Percentiles rank a stretch among this genome's conserved stretches.
Conservation (phyloP, 2,797 vertebrate species). For the Phalanger gymnotis region DNA sequence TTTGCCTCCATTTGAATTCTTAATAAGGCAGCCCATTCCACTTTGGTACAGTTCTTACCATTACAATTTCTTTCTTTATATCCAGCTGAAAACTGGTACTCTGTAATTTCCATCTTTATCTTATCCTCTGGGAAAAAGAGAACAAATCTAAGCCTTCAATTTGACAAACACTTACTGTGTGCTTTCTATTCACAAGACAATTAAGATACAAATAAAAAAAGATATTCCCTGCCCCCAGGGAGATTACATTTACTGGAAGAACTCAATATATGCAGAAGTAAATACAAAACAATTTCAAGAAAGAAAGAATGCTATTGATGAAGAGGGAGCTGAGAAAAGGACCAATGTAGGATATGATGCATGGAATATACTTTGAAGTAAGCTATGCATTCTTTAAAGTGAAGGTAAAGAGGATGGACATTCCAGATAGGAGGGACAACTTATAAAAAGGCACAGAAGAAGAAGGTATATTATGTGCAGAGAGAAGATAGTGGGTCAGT, state of each 20-base stretch:
- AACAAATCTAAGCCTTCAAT: neutral
- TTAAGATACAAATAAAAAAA: neutral
- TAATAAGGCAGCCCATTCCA: neutral
- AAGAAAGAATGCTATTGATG: neutral
- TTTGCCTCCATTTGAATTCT: neutral
- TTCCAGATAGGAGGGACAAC: neutral
- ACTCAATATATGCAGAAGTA: neutral
- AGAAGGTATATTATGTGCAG: neutral
- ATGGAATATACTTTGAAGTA: neutral
- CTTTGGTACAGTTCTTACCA: neutral
- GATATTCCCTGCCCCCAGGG: neutral
- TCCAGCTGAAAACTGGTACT: neutral
- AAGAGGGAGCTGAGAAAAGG: no score
- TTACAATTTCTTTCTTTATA: neutral
- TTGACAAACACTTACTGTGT: neutral
- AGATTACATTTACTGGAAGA: neutral
- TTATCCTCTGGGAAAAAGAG: neutral
- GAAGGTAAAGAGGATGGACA: no score
- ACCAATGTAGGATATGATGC: no score
- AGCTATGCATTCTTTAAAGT: no score
- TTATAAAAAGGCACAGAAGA: neutral
- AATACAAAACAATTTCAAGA: neutral
- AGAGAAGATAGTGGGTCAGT: neutral
- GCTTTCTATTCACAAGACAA: neutral
- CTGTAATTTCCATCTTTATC: neutral